phyloP scores from a whole-genome alignment of 1,140 invertebrate species.

The Nephila pilipes region DNA sequence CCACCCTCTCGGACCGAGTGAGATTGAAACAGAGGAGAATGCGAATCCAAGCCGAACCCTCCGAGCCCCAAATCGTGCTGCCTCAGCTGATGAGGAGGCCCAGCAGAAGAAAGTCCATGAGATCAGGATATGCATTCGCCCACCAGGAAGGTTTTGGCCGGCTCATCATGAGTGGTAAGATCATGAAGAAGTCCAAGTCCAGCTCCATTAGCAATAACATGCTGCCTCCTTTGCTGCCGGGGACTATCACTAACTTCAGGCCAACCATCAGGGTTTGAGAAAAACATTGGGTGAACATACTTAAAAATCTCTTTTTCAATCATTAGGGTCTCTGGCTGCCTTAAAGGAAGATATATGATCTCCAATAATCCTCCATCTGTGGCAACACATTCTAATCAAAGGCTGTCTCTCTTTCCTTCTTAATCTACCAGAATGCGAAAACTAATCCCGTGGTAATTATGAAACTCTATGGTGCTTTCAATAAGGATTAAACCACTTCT shows the following conservation, averaged over 20 bases:
- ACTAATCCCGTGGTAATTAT: too few relatives aligned
- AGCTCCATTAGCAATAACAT: slow-evolving; percentile 70
- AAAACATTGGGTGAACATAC: too few relatives aligned
- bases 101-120: slow-evolving; percentile 91
- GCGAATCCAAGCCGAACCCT: slow-evolving; percentile 82
- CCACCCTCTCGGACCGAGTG: slow-evolving; percentile 95
- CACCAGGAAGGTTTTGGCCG: slow-evolving; percentile 98
- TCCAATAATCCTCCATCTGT: too few relatives aligned
- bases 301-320: too few relatives aligned
- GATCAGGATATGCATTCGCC: slow-evolving; percentile 99
- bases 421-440: too few relatives aligned
- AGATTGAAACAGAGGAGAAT: slow-evolving; percentile 89
- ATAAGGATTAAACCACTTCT: too few relatives aligned
- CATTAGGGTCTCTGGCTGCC: too few relatives aligned
- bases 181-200: slow-evolving; percentile 86
- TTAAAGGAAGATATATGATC: too few relatives aligned
- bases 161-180: slow-evolving; percentile 98
- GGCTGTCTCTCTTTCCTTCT: too few relatives aligned
- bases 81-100: slow-evolving; percentile 91
- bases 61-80: slow-evolving; percentile 81
- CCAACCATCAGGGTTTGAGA: slow-evolving; percentile 59
- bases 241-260: slow-evolving; percentile 50
- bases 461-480: too few relatives aligned
- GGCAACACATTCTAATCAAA: too few relatives aligned
- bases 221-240: slow-evolving; percentile 64